Evolutionary conservation across 2,888 invertebrate genomes (phyloP).

Genomic region (Eilema sororculum): DNA sequence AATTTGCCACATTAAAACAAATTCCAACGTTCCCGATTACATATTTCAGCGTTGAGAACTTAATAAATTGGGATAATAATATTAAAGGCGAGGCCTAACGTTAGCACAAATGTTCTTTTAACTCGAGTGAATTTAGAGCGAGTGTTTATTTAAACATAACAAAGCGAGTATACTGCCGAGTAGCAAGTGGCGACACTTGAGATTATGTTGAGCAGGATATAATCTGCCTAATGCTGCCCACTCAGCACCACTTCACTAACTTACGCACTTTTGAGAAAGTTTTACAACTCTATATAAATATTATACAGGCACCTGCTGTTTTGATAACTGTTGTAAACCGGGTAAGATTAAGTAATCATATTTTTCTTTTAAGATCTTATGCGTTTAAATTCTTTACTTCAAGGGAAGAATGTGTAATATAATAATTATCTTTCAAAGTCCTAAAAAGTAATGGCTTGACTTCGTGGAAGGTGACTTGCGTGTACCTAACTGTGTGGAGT

Average conservation of each 20-base stretch:
- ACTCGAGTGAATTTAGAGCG: background rate
- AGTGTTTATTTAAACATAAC: constrained; percentile 2
- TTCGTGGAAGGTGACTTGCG: too few species aligned
- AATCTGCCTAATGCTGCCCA: background rate
- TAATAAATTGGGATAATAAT: constrained; percentile 1
- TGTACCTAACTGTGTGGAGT: too few species aligned
- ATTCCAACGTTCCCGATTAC: background rate
- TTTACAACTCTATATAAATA: background rate
- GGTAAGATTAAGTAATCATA: too few species aligned
- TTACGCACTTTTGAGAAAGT: background rate
- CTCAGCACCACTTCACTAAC: background rate
- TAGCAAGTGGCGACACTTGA: background rate
- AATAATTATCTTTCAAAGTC: too few species aligned
- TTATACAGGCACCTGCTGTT: background rate
- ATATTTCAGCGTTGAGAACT: background rate
- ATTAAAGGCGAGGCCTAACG: background rate
- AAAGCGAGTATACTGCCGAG: background rate
- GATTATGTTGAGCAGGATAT: background rate
- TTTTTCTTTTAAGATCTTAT: too few species aligned
- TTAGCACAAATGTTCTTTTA: background rate
- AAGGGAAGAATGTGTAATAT: too few species aligned
- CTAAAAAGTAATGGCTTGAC: too few species aligned
- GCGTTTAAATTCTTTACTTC: too few species aligned
- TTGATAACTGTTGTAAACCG: too few species aligned
- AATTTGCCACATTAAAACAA: background rate